Base-by-base conservation (phyloP, 1,140 invertebrate species). In the Varroa destructor region DNA sequence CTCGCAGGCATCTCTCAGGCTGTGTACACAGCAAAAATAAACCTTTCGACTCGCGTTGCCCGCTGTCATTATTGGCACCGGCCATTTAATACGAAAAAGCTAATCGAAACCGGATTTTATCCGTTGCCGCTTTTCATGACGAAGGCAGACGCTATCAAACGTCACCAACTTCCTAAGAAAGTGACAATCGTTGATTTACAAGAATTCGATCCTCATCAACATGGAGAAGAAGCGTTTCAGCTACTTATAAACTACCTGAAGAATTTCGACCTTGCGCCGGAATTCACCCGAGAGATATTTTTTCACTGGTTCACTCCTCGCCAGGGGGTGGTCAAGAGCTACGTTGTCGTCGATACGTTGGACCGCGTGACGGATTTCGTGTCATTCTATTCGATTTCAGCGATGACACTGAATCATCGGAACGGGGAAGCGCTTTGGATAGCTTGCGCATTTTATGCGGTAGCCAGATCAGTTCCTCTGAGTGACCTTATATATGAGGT, bases 381-480 rank as follows among this genome's bases (percentile, higher is more conserved):
- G 46, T 97, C 93, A 80, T 99, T 94, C 79, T 99, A 99, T 78
- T 93, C 91, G 25, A 82, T 99, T 72, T 95, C 96, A 43, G 99
- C 95, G 25, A 96, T 96, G 40, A 91, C 99, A 72, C 96, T 99
- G 86, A 90, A 97, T 80, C 92, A 99, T 81, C 88, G 92, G n/a
- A 84, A 87, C 25, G 91, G 99, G 79, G 96, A 97, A 78, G 88
- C 85, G 42, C 82, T 99, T 40, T 91, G 89, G 77, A 96, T 96
- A 43, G 97, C 96, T 1, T 99, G 99, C 82, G 93, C 92, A 64
- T 99, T 98, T 81, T 99, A 99, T 80, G 97, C 97, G 82, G 95
- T 98, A 0, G 89, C 91, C 6, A 89, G 86, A 0, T 86, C 86
- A 74, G 80, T 87, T 56, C 55, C 42, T 42, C 54, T 77, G 2